Evolutionary conservation across 2,797 vertebrate species (phyloP).

Genomic region (Pseudochromis fuscus): DNA sequence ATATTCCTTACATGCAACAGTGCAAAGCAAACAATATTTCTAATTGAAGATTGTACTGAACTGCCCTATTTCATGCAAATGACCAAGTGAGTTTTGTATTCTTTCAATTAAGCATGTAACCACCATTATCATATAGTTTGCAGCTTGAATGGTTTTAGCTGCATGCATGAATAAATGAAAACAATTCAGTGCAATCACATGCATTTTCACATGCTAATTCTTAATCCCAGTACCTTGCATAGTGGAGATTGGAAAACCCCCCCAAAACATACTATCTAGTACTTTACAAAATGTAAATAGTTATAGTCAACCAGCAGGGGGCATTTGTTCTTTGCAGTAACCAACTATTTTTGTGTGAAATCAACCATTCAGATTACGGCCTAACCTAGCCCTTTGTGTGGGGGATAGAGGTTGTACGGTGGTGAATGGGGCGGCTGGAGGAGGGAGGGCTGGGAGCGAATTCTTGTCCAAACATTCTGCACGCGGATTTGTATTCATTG

Average conservation of each 20-base stretch:
- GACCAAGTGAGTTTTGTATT: constrained; percentile 59
- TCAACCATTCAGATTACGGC: constrained; percentile 62
- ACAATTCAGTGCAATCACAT: constrained; percentile 51
- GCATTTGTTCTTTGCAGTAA: constrained; percentile 68
- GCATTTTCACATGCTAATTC: constrained; percentile 45
- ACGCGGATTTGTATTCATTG: constrained; percentile 91
- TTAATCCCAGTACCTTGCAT: background rate
- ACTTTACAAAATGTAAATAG: constrained; percentile 18
- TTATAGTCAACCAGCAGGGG: constrained; percentile 60
- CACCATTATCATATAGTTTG: constrained; percentile 62
- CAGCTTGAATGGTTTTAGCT: constrained; percentile 58
- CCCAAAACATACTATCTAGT: background rate
- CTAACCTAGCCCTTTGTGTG: constrained; percentile 69
- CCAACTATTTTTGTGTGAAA: constrained; percentile 62
- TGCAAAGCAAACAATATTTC: constrained; percentile 37
- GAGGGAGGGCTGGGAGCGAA: constrained; percentile 74
- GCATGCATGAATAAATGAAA: constrained; percentile 67
- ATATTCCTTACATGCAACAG: constrained; percentile 9
- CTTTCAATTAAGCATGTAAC: constrained; percentile 61
- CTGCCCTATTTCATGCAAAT: constrained; percentile 54
- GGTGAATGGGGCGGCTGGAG: constrained; percentile 55
- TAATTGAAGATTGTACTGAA: constrained; percentile 37
- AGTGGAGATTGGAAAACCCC: no score
- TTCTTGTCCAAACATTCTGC: constrained; percentile 92
- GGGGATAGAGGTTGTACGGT: constrained; percentile 60